These are phyloP conservation scores for Brienomyrus longianalis DNA, from an alignment of 2,113 vertebrate genomes.

Conservation along the genomic window DNA sequence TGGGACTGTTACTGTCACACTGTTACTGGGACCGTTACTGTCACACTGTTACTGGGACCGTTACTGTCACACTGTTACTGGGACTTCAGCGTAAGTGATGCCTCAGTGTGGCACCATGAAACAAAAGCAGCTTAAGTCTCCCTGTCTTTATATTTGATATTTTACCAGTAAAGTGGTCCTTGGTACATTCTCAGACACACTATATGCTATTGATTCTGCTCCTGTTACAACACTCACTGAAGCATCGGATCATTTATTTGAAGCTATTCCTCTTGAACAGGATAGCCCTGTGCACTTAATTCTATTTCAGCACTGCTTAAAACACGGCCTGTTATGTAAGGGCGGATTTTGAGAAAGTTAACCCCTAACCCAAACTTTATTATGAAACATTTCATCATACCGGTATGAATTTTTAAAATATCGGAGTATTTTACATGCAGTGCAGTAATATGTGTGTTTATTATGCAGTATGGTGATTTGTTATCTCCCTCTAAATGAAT, in stretches of 20 bases:
- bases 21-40: background rate
- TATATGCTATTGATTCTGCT: background rate
- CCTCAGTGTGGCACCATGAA: background rate
- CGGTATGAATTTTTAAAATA: background rate
- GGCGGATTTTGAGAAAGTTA: background rate
- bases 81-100: background rate
- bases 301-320: background rate
- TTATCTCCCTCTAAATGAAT: background rate
- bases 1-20: background rate
- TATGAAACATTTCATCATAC: background rate
- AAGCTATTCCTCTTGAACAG: background rate
- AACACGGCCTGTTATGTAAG: background rate
- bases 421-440: background rate
- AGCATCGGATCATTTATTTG: background rate
- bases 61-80: background rate
- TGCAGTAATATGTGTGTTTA: background rate
- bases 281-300: background rate
- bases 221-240: background rate
- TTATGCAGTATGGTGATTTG: background rate
- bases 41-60: background rate
- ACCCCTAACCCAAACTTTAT: background rate
- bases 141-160: background rate
- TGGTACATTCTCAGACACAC: background rate
- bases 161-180: background rate
- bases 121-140: background rate